Evolutionary conservation across 2,113 vertebrate genomes (phyloP).

Genomic region (Channa maculata): DNA sequence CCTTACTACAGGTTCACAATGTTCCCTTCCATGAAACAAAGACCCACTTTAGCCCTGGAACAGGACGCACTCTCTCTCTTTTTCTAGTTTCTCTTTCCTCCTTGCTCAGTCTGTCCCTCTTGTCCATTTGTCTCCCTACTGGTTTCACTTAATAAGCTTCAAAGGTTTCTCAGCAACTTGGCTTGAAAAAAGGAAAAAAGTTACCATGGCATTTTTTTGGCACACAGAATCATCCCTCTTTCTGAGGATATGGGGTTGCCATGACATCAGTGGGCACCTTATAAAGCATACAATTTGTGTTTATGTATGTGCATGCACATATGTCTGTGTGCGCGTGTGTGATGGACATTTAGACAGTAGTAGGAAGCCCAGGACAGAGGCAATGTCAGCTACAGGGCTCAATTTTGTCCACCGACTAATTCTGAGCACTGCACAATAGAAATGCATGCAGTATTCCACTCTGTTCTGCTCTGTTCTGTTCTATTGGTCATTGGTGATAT

Average conservation of each 20-base stretch:
- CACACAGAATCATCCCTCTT: constrained; percentile 79
- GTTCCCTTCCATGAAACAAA: constrained; percentile 79
- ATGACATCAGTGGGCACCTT: constrained; percentile 84
- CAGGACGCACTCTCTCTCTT: constrained; percentile 63
- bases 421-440: not conserved
- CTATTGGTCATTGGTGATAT: not conserved
- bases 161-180: constrained; percentile 85
- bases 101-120: constrained; percentile 42
- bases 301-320: constrained; percentile 20
- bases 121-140: constrained; percentile 77
- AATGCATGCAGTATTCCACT: too few species aligned
- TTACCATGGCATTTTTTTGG: constrained; percentile 88
- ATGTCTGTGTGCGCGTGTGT: constrained; percentile 20
- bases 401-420: constrained; percentile 58
- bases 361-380: constrained; percentile 63
- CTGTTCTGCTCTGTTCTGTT: not conserved
- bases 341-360: constrained; percentile 58
- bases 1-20: constrained; percentile 72
- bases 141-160: constrained; percentile 86
- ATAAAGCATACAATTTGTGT: constrained; percentile 81
- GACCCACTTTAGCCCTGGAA: constrained; percentile 70
- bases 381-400: constrained; percentile 55
- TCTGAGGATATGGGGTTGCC: constrained; percentile 85
- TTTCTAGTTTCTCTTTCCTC: constrained; percentile 31
- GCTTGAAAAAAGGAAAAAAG: constrained; percentile 73